Evolutionary conservation across 2,888 invertebrate species (phyloP).

Genomic region (Drosophila monieri): DNA sequence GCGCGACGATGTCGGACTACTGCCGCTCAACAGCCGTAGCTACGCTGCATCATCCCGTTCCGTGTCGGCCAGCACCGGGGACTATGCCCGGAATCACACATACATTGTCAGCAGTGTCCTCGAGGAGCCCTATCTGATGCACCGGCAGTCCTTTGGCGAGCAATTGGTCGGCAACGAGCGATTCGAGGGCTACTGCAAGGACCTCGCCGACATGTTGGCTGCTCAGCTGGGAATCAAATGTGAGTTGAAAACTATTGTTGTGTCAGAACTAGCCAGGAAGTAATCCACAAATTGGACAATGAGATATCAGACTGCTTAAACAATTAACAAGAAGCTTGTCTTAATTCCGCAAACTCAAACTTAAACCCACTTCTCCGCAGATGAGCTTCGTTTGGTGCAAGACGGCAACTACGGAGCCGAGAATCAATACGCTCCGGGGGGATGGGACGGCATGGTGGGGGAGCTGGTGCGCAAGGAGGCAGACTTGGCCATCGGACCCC

Average conservation of each 20-base stretch:
- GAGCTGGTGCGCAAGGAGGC: slow-evolving; percentile 96
- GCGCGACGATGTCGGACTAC: slow-evolving; percentile 92
- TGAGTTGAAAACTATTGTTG: slow-evolving; percentile 84
- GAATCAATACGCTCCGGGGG: slow-evolving; percentile 89
- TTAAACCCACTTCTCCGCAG: slow-evolving; percentile 83
- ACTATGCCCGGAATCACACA: slow-evolving; percentile 92
- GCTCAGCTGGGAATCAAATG: slow-evolving; percentile 93
- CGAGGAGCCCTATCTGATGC: slow-evolving; percentile 95
- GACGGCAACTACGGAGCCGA: slow-evolving; percentile 94
- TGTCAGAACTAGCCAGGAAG: too few relatives aligned
- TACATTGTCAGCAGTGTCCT: slow-evolving; percentile 93
- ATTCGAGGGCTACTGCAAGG: slow-evolving; percentile 96
- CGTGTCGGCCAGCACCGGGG: slow-evolving; percentile 85
- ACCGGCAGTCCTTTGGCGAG: slow-evolving; percentile 87
- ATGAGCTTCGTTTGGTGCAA: slow-evolving; percentile 92
- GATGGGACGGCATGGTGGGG: slow-evolving; percentile 95
- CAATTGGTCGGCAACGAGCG: slow-evolving; percentile 88
- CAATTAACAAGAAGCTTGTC: background rate
- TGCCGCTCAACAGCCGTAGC: slow-evolving; percentile 84
- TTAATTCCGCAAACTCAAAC: background rate
- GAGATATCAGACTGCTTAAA: background rate
- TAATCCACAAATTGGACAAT: background rate
- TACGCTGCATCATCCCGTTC: slow-evolving; percentile 38
- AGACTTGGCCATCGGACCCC: slow-evolving; percentile 96
- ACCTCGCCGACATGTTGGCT: slow-evolving; percentile 92